A percentile compares a stretch with the other conserved stretches of the same genome.
phyloP scores from a whole-genome alignment of 23 tunicate species.

The Trididemnum nubilum region DNA sequence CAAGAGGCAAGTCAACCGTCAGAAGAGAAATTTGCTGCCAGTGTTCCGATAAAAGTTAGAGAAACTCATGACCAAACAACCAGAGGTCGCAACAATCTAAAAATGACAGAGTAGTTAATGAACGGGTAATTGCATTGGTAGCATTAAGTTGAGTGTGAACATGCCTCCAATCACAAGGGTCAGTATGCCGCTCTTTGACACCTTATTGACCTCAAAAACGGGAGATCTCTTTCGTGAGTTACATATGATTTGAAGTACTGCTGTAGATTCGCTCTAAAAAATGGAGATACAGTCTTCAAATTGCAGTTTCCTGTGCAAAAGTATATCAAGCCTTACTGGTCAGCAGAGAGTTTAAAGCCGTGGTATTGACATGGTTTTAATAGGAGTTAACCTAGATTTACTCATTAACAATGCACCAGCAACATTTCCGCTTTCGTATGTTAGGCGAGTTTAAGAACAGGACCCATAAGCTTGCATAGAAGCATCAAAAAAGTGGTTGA shows the following conservation, averaged over 20 bases:
- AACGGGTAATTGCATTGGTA: not conserved
- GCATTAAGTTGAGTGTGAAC: not conserved
- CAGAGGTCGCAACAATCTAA: not conserved
- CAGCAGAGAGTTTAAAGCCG: conserved; percentile 42
- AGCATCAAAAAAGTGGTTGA: conserved; percentile 45
- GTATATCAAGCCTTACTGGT: conserved; percentile 16
- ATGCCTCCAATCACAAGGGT: not conserved
- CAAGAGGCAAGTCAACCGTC: too few relatives aligned
- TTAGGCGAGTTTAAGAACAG: conserved; percentile 14
- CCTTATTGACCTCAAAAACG: conserved; percentile 34
- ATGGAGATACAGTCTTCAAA: too few relatives aligned
- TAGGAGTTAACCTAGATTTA: conserved; percentile 44
- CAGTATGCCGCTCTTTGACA: conserved; percentile 14
- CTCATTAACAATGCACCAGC: conserved; percentile 31
- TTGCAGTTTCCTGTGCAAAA: conserved; percentile 30
- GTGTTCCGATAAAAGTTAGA: not conserved
- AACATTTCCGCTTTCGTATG: not conserved
- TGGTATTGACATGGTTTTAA: conserved; percentile 33
- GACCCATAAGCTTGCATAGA: conserved; percentile 37
- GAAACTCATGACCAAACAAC: not conserved
- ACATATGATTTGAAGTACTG: conserved; percentile 22
- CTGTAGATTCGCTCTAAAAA: conserved; percentile 53
- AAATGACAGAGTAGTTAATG: not conserved
- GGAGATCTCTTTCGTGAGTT: conserved; percentile 31
- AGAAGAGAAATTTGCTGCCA: not conserved